Base-by-base conservation (phyloP, 2,888 invertebrate genomes). In the Molanna angustata region DNA sequence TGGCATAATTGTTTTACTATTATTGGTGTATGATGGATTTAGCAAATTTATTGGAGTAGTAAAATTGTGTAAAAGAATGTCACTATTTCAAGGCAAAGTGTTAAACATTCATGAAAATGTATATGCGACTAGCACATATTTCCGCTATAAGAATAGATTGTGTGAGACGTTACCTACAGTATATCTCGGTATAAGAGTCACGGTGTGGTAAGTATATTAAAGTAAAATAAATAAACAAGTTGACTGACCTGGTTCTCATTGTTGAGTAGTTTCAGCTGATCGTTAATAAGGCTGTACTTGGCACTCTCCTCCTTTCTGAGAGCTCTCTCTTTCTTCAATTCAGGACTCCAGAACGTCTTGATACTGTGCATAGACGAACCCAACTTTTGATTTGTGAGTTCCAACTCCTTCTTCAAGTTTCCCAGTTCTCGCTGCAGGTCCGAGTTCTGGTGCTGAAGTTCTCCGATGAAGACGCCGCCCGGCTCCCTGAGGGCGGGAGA, bases 271-370 rank as follows among this genome's bases (percentile, higher is more conserved):
- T 94, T 95, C 63, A 96, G 84, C 76, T 96, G 96, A 78, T 97
- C 96, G 70, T 94, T 94, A 73, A 96, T 90, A 70, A 95, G 85
- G 73, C 91, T 90, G 80, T 94, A 95, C 74, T 96, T 95, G 67
- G 94, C 93, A 70, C 93, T 92, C 75, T 99, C 98, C 73, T 99
- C 98, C 70, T 98, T 98, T 63, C 98, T 80, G 64, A 97, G 72
- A 46, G 95, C 94, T 61, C 98, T 79, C 76, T 99, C 98, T 75
- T 97, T 96, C 79, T 99, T 99, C 71, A 99, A 79, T 78, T 99
- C 99, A 16, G 99, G 99, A 69, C 96, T 96, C 99, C 99, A 99
- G 77, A 99, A 99, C 50, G 97, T 98, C 80, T 98, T 98, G 74
- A 99, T 99, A 76, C 95, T 96, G 78, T 98, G 97, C 97, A 99